Base-by-base conservation (phyloP, 1,140 invertebrate species). In the Drosophila saltans region DNA sequence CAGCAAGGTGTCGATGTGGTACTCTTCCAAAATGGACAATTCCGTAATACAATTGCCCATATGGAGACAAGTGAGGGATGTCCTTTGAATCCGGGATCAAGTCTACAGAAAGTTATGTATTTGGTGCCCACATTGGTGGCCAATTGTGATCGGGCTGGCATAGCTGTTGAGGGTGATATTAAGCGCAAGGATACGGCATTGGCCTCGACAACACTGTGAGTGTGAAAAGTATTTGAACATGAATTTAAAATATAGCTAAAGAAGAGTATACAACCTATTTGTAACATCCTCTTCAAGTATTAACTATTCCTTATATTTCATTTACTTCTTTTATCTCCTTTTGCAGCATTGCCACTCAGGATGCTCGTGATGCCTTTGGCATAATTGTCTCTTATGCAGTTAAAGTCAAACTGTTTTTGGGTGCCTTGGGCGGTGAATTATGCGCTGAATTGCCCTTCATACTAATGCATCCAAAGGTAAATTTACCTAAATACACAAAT, bases 1-100 rank as follows among this genome's bases (percentile, higher is more conserved):
- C 96, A 98, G 82, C 98, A 99, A 93, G 97, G 97, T 68, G 98
- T 99, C 36, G 98, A 99, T 93, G 98, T 99, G 67, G 98, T 99
- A 72, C 96, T 99, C 52, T 99, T 99, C 94, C 98, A 99, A 92
- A 99, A 98, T 91, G 98, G 98, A n/a, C 98, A 99, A 92, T 99
- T 99, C 92, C 95, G 98, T 62, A 98, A 98, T 75, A 96, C 97
- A 4, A 98, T 99, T 40, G 97, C 98, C 41, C 96, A 96, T 67
- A 93, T 98, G 43, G 98, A 99, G 93, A 98, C 97, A 28, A 97
- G 98, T 95, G 92, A 92, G 77, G 92, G 98, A 1, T 99, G 98
- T 92, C 98, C 98, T 0, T 96, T 99, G 66, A 96, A 97, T 86
- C 98, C 98, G 0, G 98, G 98, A 3, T 98, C 97, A 28, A 97